Evolutionary conservation across 2,797 vertebrate species (phyloP), one percentile per base, ranked within the genome.

Genomic region (Malurus leucopterus): DNA sequence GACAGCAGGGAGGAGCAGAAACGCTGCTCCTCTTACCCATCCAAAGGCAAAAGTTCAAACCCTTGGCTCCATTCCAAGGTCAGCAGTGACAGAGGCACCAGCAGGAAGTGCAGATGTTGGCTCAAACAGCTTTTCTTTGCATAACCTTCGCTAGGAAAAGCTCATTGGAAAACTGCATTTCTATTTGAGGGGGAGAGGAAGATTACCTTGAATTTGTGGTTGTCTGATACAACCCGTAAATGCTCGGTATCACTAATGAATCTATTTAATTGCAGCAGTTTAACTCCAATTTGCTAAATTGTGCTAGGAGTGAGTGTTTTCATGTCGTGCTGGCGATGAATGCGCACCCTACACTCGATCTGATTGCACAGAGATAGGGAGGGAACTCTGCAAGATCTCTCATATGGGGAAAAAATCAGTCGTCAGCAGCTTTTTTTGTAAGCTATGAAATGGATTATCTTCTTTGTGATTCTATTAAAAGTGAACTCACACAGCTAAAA

Each of bases 21-120:
- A 16, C 34, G 63, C 47, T 90, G 49, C 26, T 88, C 78, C 78
- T 88, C 79, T 54, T 70, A 80, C 64, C 84, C 74, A 94, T 91
- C 89, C 88, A 91, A 93, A 91, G 55, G 57, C 91, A 51, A 74
- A 94, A 92, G 91, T 94, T 95, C 71, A 87, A 95, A 95, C 69
- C 80, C 5, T 44, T 91, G 94, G 88, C 84, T 27, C 69, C 19
- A 7, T 55, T 89, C 95, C 71, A 82, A 90, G 84, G 75, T 34
- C 38, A 58, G 43, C 85, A 86, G 64, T 62, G 29, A 71, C 77
- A 67, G 78, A 82, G 40, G 63, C 32, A 88, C 38, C 88, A 32
- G 61, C 36, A 84, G 69, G 86, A 94, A 91, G 83, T 6, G 23
- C 29, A 74, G 38, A 55, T 43, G 43, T 57, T 93, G 61, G 24